Conservation (phyloP, 2,888 invertebrate species). For the Acleris holmiana region DNA sequence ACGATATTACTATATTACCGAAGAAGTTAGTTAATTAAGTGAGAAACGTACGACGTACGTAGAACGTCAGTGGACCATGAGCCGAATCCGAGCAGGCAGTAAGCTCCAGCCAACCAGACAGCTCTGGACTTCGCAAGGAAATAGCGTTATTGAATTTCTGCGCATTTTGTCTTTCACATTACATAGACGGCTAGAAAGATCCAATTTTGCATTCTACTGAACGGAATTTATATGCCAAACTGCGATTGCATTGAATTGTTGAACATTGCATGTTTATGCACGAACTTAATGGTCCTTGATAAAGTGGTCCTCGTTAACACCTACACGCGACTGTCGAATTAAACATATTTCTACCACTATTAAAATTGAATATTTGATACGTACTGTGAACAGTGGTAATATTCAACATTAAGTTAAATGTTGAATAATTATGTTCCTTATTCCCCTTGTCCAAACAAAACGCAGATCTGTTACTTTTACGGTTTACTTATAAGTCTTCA, state of each 20-base stretch:
- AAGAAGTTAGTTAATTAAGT: too few species aligned
- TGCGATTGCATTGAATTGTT: conserved; percentile 15
- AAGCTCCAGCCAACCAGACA: conserved; percentile 28
- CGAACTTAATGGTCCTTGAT: not conserved
- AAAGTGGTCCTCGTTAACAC: not conserved
- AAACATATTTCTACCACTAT: too few species aligned
- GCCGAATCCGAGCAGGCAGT: conserved; percentile 21
- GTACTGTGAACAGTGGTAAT: too few species aligned
- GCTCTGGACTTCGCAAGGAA: conserved; percentile 23
- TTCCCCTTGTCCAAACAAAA: too few species aligned
- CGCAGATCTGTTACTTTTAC: too few species aligned
- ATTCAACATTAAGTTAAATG: too few species aligned
- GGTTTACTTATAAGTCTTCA: too few species aligned
- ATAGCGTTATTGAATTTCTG: conserved; percentile 36
- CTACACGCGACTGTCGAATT: too few species aligned
- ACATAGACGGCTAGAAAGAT: conserved; percentile 20
- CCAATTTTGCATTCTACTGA: conserved; percentile 26
- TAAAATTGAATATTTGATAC: too few species aligned
- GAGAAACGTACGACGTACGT: not conserved
- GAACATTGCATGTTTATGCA: not conserved
- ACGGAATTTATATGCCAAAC: conserved; percentile 8
- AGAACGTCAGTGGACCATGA: conserved; percentile 15
- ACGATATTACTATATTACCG: too few species aligned
- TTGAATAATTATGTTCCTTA: too few species aligned
- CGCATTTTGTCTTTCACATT: conserved; percentile 21